These are phyloP conservation scores for Columba guinea DNA, from an alignment of 2,797 vertebrate genomes.

Conservation along the genomic window DNA sequence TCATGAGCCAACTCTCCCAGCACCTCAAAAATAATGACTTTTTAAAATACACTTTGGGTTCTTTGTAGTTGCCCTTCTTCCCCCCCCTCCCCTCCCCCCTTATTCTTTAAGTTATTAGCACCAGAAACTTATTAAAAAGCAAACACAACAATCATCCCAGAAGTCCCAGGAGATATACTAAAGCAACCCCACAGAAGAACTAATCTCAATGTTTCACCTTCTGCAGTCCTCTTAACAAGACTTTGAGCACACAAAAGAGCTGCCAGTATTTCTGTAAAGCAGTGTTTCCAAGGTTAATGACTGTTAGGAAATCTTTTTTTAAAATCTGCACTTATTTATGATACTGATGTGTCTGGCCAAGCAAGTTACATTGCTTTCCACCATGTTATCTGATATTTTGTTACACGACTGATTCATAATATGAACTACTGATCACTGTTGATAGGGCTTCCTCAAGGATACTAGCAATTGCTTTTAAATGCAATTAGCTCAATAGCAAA, in stretches of 20 bases:
- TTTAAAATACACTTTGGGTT: constrained; percentile 39
- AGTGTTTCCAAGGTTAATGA: not conserved
- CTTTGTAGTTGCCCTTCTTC: not conserved
- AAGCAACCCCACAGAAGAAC: not conserved
- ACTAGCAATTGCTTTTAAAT: not conserved
- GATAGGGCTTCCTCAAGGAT: not conserved
- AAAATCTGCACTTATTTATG: not conserved
- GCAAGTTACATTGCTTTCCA: not conserved
- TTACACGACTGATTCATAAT: not conserved
- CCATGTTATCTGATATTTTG: not conserved
- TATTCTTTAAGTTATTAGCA: not conserved
- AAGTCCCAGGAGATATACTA: not conserved
- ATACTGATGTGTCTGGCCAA: not conserved
- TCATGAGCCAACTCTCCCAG: constrained; percentile 47
- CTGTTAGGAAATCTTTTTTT: not conserved
- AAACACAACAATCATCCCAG: not conserved
- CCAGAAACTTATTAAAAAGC: constrained; percentile 10
- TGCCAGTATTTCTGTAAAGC: not conserved
- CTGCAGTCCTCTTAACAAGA: not conserved
- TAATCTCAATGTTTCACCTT: not conserved
- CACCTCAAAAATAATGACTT: constrained; percentile 65
- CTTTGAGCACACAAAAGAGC: not conserved
- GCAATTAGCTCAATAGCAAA: not conserved
- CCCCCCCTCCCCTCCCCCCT: rapidly evolving
- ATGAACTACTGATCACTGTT: not conserved